Evolutionary conservation across 2,113 vertebrate species (phyloP).

Genomic region (Phyllostomus hastatus): DNA sequence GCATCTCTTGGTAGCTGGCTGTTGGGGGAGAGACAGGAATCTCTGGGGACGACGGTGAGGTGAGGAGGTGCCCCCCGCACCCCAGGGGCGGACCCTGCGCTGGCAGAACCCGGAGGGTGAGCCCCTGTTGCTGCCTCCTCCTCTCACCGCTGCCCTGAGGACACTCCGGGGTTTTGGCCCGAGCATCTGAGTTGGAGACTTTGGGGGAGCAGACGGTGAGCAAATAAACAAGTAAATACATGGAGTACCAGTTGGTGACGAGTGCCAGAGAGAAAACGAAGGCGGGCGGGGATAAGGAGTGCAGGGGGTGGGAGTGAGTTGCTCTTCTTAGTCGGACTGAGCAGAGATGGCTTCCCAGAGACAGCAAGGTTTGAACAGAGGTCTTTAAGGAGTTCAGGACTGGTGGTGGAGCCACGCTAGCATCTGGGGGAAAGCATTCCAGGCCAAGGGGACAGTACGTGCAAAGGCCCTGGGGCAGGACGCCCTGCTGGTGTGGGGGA

Average conservation of each 20-base stretch:
- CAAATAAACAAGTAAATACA: neutral
- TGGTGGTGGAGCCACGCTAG: too few species aligned
- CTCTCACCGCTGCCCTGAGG: neutral
- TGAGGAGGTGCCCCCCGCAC: neutral
- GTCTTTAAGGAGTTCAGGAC: neutral
- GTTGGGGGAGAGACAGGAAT: neutral
- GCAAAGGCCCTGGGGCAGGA: neutral
- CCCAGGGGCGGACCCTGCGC: neutral
- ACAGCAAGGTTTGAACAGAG: neutral
- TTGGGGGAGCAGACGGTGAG: neutral
- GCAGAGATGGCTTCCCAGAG: neutral
- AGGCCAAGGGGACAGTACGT: neutral
- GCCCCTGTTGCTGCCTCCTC: neutral
- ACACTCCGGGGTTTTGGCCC: neutral
- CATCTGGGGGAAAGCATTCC: neutral
- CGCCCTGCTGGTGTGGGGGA: neutral
- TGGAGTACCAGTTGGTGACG: neutral
- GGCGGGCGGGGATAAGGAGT: neutral
- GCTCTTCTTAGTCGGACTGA: neutral
- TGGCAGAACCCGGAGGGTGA: too few species aligned
- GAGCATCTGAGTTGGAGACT: neutral
- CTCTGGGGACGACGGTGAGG: neutral
- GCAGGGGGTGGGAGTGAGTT: neutral
- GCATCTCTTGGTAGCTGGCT: neutral
- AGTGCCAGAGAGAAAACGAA: neutral